Base-by-base conservation (phyloP, 2,113 vertebrate genomes). In the Pagrus major region DNA sequence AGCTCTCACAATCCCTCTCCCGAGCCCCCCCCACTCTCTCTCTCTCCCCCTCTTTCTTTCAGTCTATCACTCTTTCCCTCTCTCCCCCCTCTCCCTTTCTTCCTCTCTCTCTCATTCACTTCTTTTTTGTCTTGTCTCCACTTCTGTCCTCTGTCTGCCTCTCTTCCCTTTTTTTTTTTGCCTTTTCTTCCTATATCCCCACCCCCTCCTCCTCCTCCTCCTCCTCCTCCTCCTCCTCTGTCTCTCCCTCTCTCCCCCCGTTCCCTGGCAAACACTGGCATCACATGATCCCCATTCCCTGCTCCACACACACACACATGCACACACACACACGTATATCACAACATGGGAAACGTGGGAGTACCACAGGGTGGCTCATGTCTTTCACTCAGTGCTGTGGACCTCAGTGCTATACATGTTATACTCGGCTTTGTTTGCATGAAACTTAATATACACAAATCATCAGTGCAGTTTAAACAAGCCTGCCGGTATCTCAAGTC, bases 211-310 rank as follows among this genome's bases (percentile, higher is more conserved):
- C n/a, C n/a, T n/a, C n/a, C n/a, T n/a, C 81, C 66, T 12, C 68
- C 46, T 21, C 31, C 4, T 18, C 8, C 67, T 51, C 23, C 31
- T 85, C 75, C 18, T 42, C 39, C 25, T 61, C 58, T 23, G 6
- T 68, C 75, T 49, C 64, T 55, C 54, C n/a, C n/a, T n/a, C 44
- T 67, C 49, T 25, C 23, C 33, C 78, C 79, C 67, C 47, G 69
- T 88, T 80, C 6, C 88, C 91, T 91, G 83, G 85, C 86, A 93
- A 44, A 68, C 56, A 18, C 61, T 90, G 84, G 85, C 88, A 93
- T 94, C 92, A 92, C 92, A 94, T 92, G 89, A 93, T 85, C 87
- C 52, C 76, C 70, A 37, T 83, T 88, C 83, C 78, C 75, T 39
- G 27, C 66, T 64, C 41, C 70, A 59, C 79, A 83, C 59, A 75